Base-by-base conservation (phyloP, 2,888 invertebrate genomes). In the Chloroclystis v-ata region DNA sequence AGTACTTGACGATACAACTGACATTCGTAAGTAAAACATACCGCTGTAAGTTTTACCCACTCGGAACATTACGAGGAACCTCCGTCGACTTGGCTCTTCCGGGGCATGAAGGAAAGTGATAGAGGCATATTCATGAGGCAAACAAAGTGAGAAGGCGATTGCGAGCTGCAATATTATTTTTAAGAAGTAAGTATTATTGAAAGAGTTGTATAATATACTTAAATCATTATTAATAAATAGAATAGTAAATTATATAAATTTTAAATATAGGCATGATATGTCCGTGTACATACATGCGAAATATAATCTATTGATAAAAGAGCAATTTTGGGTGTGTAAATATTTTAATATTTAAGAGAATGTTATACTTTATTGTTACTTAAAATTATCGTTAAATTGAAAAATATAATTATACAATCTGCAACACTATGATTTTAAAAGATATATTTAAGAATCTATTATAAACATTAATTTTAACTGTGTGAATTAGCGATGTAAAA, bases 121-220 rank as follows among this genome's bases (percentile, higher is more conserved):
- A 53, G 39, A 50, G 61, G 56, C 41, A 58, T 46, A 54, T 38
- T 33, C 1, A 55, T 42, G 52, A 54, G 58, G 49, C 52, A 45
- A 50, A 51, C 55, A 64, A 8, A 44, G 62, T 63, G 63, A 62
- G 65, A 68, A 71, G 73, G 69, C 71, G 72, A 82, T 82, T 77
- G 81, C 77, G 71, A 78, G 66, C 77, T 82, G 86, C 86, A 87
- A 87, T 87, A 86, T 81, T 82, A 82, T 72, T 71, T 63, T 63
- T 63, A 59, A 54, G 51, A 38, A 43, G 14, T 85, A 86, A 83
- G 82, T 83, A 81, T 81, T 78, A 76, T 66, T 68, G 67, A 67
- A 66, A 70, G 70, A 75, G 69, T 63, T 83, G 82, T 82, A 82
- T 35, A 35, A 24, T 74, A 81, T 84, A 72, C 66, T 48, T 52